A percentile compares a stretch with the other conserved stretches of the same genome.
phyloP scores from a whole-genome alignment of 2,113 vertebrate species.

The Entomyzon cyanotis region DNA sequence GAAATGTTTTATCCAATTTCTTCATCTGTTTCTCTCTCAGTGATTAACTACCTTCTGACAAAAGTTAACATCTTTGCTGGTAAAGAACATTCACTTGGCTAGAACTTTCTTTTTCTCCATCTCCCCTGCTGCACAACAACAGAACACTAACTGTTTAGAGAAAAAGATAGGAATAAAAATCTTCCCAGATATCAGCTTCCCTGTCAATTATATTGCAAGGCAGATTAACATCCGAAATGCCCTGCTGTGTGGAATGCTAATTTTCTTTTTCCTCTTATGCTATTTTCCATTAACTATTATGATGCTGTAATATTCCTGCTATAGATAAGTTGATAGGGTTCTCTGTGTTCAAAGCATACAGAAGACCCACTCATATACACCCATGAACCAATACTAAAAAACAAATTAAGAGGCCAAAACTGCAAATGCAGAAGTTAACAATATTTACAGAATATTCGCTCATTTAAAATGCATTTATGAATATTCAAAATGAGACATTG shows the following conservation, averaged over 20 bases:
- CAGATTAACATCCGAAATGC: slow-evolving; percentile 55
- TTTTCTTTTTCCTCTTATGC: slow-evolving; percentile 29
- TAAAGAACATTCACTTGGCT: slow-evolving; percentile 33
- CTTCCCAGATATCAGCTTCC: slow-evolving; percentile 36
- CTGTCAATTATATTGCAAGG: slow-evolving; percentile 42
- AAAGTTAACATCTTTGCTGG: slow-evolving; percentile 37
- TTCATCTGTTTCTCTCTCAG: slow-evolving; percentile 39
- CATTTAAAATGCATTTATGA: neutral
- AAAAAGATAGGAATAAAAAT: slow-evolving; percentile 42
- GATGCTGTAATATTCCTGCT: neutral
- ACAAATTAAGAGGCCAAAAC: neutral
- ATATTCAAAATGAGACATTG: neutral
- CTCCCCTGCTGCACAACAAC: neutral
- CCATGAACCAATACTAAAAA: neutral
- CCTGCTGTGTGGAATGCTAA: slow-evolving; percentile 41
- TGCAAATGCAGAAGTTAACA: neutral
- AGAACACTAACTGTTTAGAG: neutral
- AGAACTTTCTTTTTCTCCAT: slow-evolving; percentile 15
- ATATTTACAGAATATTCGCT: neutral
- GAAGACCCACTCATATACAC: neutral
- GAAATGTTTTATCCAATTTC: slow-evolving; percentile 64
- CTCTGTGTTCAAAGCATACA: neutral
- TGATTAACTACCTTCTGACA: slow-evolving; percentile 60
- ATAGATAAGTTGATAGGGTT: neutral
- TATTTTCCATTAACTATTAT: slow-evolving; percentile 40